Percentiles rank a stretch among this genome's conserved stretches.
Conservation (phyloP, 2,797 vertebrate species). For the Coracias cyanogaster region DNA sequence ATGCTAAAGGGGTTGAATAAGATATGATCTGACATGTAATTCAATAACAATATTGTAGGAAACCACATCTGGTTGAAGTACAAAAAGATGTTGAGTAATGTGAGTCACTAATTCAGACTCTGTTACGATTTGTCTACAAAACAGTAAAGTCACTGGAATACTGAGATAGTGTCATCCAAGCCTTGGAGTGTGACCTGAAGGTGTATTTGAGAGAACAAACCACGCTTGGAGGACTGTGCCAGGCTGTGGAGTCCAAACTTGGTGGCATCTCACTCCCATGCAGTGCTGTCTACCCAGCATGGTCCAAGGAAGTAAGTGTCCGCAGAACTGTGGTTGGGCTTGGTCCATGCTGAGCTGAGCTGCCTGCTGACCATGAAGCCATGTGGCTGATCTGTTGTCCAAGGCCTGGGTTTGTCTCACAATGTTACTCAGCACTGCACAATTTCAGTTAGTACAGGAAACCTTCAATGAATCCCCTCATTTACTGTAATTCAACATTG, state of each 20-base stretch:
- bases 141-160: background rate
- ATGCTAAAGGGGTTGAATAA: background rate
- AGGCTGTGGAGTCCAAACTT: background rate
- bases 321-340: background rate
- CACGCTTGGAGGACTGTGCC: background rate
- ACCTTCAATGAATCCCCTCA: background rate
- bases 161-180: background rate
- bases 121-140: background rate
- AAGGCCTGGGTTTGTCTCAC: background rate
- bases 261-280: accelerated
- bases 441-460: background rate
- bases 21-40: background rate
- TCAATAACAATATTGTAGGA: background rate
- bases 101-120: background rate
- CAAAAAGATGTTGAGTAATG: background rate
- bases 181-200: background rate
- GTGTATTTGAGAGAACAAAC: background rate
- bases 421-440: background rate
- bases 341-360: accelerated
- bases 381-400: background rate
- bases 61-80: background rate
- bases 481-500: background rate
- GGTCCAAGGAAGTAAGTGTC: background rate
- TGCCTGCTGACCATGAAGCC: background rate
- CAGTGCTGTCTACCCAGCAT: background rate